A percentile compares a stretch with the other conserved stretches of the same genome.
Conservation (phyloP, 2,888 invertebrate species). For the Platycheirus albimanus region DNA sequence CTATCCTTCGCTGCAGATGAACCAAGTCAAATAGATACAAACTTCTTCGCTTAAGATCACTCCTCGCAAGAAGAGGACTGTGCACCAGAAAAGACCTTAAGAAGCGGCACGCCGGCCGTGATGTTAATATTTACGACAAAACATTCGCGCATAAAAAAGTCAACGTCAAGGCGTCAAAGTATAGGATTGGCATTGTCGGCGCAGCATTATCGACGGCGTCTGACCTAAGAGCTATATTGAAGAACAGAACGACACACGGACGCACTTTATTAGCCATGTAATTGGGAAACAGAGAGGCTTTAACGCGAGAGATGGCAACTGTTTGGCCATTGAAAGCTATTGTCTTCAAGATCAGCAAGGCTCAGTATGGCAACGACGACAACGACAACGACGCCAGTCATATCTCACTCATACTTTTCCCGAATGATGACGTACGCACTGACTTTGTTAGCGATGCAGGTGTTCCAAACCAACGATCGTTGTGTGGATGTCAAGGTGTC, state of each 20-base stretch:
- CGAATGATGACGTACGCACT: slow-evolving; percentile 43
- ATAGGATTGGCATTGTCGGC: not conserved
- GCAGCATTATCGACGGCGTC: slow-evolving; percentile 19
- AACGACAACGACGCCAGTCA: slow-evolving; percentile 44
- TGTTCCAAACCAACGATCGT: slow-evolving; percentile 44
- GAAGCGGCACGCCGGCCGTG: too few species aligned
- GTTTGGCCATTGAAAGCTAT: slow-evolving; percentile 58
- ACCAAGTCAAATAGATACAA: slow-evolving; percentile 47
- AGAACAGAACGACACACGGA: slow-evolving; percentile 31
- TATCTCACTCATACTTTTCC: slow-evolving; percentile 70
- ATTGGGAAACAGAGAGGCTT: slow-evolving; percentile 66
- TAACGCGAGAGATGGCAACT: slow-evolving; percentile 66
- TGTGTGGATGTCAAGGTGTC: slow-evolving; percentile 6
- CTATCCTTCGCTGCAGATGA: slow-evolving; percentile 28
- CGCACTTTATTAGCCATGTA: slow-evolving; percentile 69
- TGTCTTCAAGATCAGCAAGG: slow-evolving; percentile 63
- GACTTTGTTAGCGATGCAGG: slow-evolving; percentile 36
- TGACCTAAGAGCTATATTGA: slow-evolving; percentile 26
- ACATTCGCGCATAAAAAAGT: slow-evolving; percentile 62
- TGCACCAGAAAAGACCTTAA: slow-evolving; percentile 11
- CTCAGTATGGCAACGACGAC: slow-evolving; percentile 20
- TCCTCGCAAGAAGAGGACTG: not conserved
- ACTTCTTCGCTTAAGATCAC: not conserved
- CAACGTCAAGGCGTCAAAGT: slow-evolving; percentile 50
- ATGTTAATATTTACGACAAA: slow-evolving; percentile 63